Evolutionary conservation across 2,797 vertebrate genomes (phyloP), one percentile per base, ranked within the genome.

Genomic region (Harpagifer antarcticus): DNA sequence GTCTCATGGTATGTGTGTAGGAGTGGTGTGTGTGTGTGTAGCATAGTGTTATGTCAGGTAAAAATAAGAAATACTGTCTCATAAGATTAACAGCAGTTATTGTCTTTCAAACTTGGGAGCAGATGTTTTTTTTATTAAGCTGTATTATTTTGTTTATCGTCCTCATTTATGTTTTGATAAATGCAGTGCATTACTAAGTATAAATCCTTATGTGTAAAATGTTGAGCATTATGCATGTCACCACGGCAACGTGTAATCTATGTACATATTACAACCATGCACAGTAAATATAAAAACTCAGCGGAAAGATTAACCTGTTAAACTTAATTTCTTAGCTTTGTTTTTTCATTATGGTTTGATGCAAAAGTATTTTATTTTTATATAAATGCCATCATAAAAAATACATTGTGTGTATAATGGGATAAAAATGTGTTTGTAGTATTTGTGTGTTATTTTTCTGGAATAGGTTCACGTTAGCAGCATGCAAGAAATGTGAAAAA

Each of bases 351-450:
- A 50, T 76, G 16, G 43, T 15, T 59, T 15, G 1, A 70, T 48
- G 48, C 42, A 69, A 45, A 78, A 53, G 31, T 77, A 1, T 60
- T 79, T 86, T 90, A 84, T 87, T 92, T 93, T 91, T 90, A 58
- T 91, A 89, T 72, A 10, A 84, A 76, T 81, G 33, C 11, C 1
- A 31, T 9, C 8, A 37, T 37, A 7, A n/a, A 23, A 65, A 52
- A 5, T 37, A 27, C 14, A 43, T 23, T 3, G 20, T 68, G 47
- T 74, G 52, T 52, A 31, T 58, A 48, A 48, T 2, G 74, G 37
- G 68, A 58, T 71, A 74, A 54, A 74, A 84, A 31, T 3, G 19
- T 84, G 40, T 81, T 56, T 9, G 50, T 40, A 13, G 40, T 14
- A 55, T 19, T 47, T 17, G 50, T 58, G 15, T 33, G 37, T 60